Percentiles rank a stretch among this genome's conserved stretches.
Evolutionary conservation across 2,113 vertebrate genomes (phyloP).

Genomic region (Connochaetes taurinus): DNA sequence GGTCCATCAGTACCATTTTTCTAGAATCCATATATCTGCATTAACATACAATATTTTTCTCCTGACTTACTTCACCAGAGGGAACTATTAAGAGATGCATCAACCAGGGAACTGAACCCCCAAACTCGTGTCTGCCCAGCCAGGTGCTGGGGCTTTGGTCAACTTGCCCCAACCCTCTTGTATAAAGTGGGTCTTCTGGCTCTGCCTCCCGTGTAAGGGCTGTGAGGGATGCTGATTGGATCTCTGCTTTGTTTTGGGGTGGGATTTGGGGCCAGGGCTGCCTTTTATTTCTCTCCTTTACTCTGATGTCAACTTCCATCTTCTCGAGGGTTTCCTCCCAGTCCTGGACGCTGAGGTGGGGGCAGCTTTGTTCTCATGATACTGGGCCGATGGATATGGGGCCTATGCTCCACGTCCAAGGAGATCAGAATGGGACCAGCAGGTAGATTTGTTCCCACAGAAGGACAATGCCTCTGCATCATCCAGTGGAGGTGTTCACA

Average conservation of each 20-base stretch:
- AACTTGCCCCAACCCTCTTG: background rate
- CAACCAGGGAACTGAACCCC: background rate
- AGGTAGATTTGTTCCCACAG: background rate
- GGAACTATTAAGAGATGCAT: background rate
- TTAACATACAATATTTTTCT: background rate
- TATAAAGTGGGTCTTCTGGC: accelerated
- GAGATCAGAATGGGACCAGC: background rate
- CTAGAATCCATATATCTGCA: background rate
- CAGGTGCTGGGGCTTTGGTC: background rate
- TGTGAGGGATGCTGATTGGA: background rate
- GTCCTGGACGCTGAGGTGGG: background rate
- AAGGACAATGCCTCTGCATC: accelerated
- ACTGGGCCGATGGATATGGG: background rate
- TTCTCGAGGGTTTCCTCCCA: background rate
- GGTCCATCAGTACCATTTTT: background rate
- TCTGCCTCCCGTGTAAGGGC: accelerated
- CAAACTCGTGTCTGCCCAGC: accelerated
- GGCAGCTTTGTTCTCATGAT: background rate
- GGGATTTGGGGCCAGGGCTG: background rate
- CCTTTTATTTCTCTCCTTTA: background rate
- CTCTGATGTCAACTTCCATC: background rate
- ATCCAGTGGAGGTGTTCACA: background rate
- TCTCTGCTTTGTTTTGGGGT: background rate
- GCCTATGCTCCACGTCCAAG: background rate
- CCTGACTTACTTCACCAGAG: background rate